phyloP scores from a whole-genome alignment of 2,888 invertebrate species.

The Hymenopus coronatus region DNA sequence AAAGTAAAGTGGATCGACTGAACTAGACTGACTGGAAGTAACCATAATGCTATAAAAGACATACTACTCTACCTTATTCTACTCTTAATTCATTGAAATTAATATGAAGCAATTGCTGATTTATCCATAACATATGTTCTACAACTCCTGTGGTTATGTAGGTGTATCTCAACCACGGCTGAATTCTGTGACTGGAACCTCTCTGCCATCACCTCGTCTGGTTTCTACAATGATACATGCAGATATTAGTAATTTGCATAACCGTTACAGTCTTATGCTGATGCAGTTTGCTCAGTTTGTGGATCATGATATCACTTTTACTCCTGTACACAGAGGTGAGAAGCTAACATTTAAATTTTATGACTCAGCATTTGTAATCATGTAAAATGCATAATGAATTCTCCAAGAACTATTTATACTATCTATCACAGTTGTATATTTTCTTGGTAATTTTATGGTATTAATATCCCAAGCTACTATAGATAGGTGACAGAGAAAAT shows the following conservation, averaged over 20 bases:
- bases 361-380: too few species aligned
- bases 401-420: too few species aligned
- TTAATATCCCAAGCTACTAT: too few species aligned
- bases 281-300: constrained; percentile 96
- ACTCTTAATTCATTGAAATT: too few species aligned
- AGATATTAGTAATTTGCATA: constrained; percentile 85
- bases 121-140: neutral
- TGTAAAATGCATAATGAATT: too few species aligned
- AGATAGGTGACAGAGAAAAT: too few species aligned
- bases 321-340: constrained; percentile 81
- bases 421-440: too few species aligned
- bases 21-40: too few species aligned
- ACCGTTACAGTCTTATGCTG: constrained; percentile 83
- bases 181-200: constrained; percentile 69
- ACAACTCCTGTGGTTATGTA: constrained; percentile 38
- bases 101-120: neutral
- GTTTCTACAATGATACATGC: constrained; percentile 88
- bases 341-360: neutral
- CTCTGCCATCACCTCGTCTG: constrained; percentile 80
- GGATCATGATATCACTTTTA: constrained; percentile 93
- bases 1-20: too few species aligned
- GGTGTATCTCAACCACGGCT: constrained; percentile 77
- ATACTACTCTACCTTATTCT: too few species aligned
- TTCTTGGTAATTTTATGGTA: too few species aligned
- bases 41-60: too few species aligned